Base-by-base conservation (phyloP, 2,888 invertebrate species). In the Heteromurus nitidus region DNA sequence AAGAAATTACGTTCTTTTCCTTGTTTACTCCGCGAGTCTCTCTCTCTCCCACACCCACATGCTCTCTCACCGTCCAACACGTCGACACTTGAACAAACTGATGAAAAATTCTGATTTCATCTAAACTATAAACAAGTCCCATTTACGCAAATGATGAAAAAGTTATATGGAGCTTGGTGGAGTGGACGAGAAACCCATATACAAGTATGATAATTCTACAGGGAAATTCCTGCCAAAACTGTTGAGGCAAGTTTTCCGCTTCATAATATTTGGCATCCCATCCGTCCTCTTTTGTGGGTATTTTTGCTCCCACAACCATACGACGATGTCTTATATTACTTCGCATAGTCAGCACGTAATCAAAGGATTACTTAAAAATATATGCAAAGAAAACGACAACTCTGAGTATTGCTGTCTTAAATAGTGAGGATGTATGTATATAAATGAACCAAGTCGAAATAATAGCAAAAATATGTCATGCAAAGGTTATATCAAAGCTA, bases 71-170 rank as follows among this genome's bases (percentile, higher is more conserved):
- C 28, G 30, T 20, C 42, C 28, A 30, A 28, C 20, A 47, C 68
- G 11, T 31, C 58, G 16, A 16, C 53, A 53, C 42, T 26, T 42
- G 16, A 24, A 26, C 26, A 9, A 70, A 60, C 42, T 60, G 58
- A 60, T 42, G 58, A 58, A 60, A 70, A 42, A 30, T 36, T 58
- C 58, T 70, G 42, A 60, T 60, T 70, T 70, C 26, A 42, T 24
- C 42, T 24, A 18, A 13, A 53, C 3, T 22, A 53, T 53, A 53
- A 53, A 53, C 53, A 53, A 22, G 22, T 62, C 18, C 30, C 30
- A 3, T 36, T 31, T 47, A 47, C n/a, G 47, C 11, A n/a, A 47
- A 47, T 47, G 47, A 3, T 47, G 47, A n/a, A n/a, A 5, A n/a
- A 47, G 47, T n/a, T n/a, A n/a, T n/a, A n/a, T 47, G 47, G 5